Evolutionary conservation across 2,113 vertebrate genomes (phyloP).

Genomic region (Barnardius zonarius): DNA sequence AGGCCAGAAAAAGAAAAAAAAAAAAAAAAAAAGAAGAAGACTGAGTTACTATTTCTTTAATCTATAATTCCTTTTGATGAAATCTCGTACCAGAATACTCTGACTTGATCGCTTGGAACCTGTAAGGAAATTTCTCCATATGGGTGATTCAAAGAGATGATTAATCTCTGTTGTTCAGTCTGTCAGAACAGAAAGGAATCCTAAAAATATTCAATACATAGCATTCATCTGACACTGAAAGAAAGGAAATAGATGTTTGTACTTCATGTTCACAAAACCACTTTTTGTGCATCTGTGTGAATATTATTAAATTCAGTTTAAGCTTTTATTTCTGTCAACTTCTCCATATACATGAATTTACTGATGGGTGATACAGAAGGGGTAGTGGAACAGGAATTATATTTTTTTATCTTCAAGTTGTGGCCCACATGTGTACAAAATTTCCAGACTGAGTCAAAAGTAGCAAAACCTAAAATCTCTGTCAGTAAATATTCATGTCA

Average conservation of each 20-base stretch:
- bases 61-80: constrained; percentile 11
- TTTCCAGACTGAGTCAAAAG: background rate
- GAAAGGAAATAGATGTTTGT: background rate
- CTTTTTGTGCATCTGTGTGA: background rate
- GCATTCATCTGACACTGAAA: background rate
- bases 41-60: background rate
- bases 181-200: background rate
- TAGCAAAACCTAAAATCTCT: background rate
- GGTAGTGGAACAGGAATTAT: background rate
- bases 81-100: background rate
- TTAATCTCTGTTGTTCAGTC: background rate
- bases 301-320: background rate
- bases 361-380: background rate
- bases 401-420: background rate
- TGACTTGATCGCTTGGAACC: background rate
- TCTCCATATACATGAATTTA: background rate
- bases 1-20: background rate
- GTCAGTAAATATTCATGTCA: background rate
- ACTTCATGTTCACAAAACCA: background rate
- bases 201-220: background rate
- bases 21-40: background rate
- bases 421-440: background rate
- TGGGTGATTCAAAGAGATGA: background rate
- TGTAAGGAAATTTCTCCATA: background rate
- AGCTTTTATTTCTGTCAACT: background rate